Evolutionary conservation across 2,888 invertebrate species (phyloP).

Genomic region (Calameuta pallipes): DNA sequence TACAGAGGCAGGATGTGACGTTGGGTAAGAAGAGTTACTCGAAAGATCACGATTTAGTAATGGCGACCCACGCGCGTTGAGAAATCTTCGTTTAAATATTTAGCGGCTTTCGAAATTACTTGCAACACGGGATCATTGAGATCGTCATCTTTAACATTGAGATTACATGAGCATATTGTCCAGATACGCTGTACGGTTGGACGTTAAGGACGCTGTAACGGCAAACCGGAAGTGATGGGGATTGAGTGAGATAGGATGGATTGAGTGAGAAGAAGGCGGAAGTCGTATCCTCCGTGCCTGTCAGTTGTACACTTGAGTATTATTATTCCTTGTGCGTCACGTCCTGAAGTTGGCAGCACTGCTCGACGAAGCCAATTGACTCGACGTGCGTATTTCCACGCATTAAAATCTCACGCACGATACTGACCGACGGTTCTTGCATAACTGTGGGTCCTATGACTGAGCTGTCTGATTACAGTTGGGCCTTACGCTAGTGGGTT

Average conservation of each 20-base stretch:
- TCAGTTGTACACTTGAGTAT: background rate
- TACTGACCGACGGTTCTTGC: constrained; percentile 24
- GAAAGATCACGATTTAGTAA: background rate
- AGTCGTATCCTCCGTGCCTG: background rate
- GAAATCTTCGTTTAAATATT: background rate
- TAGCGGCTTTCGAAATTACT: background rate
- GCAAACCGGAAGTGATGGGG: background rate
- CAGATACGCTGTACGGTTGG: background rate
- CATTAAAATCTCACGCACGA: constrained; percentile 35
- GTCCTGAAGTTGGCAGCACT: background rate
- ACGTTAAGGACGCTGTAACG: background rate
- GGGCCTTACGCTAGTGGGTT: background rate
- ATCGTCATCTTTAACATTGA: background rate
- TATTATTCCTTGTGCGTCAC: background rate
- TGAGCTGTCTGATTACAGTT: background rate
- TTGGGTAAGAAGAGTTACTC: background rate
- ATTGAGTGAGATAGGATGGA: background rate
- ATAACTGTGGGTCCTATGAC: constrained; percentile 23
- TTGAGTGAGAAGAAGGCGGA: background rate
- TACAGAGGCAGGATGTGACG: background rate
- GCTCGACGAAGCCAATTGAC: constrained; percentile 8
- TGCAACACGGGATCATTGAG: background rate
- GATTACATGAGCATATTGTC: background rate
- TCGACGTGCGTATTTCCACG: constrained; percentile 18
- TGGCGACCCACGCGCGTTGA: background rate